Evolutionary conservation across 2,888 invertebrate genomes (phyloP), one percentile per base, ranked within the genome.

Genomic region (Chrysolina americana): DNA sequence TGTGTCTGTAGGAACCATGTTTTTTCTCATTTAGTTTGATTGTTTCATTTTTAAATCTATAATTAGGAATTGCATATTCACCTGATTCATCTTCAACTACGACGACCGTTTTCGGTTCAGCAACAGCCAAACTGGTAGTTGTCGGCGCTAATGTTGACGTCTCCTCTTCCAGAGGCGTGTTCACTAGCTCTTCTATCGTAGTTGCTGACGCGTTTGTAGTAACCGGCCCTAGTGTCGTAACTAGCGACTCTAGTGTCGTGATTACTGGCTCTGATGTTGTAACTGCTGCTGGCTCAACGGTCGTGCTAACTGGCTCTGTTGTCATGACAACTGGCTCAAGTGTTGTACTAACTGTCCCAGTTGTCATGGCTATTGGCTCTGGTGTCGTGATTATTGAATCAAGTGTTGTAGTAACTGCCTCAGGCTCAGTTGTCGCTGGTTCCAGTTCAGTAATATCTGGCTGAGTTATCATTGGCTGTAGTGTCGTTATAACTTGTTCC

Each of bases 191-290:
- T 44, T 44, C 4, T 44, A 44, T 13, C 44, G 44, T 53, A 0
- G 10, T 19, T 10, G 17, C 21, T 21, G 8, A 3, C 28, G 28
- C 28, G 28, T 28, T 28, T 5, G 28, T 28, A 28, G 28, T 28
- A 28, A 28, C 28, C 28, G 59, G 17, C 2, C 50, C 70, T 3
- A 19, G 62, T 28, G 70, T 36, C 8, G 36, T 36, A 6, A 8
- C 8, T 36, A 36, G 0, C 8, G 8, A 8, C 36, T 36, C 36
- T 36, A 48, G 28, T 62, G 64, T 73, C 21, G 68, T 50, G 17
- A 74, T 70, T 63, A 71, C 71, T 62, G 44, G 68, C 76, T 62
- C 41, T 50, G n/a, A 23, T 44, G 21, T 64, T 44, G 15, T 70
- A 36, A 47, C 13, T 47, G 13, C 62, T 41, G 65, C 44, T 56